Evolutionary conservation across 2,888 invertebrate genomes (phyloP), one percentile per base, ranked within the genome.

Genomic region (Andrena camellia): DNA sequence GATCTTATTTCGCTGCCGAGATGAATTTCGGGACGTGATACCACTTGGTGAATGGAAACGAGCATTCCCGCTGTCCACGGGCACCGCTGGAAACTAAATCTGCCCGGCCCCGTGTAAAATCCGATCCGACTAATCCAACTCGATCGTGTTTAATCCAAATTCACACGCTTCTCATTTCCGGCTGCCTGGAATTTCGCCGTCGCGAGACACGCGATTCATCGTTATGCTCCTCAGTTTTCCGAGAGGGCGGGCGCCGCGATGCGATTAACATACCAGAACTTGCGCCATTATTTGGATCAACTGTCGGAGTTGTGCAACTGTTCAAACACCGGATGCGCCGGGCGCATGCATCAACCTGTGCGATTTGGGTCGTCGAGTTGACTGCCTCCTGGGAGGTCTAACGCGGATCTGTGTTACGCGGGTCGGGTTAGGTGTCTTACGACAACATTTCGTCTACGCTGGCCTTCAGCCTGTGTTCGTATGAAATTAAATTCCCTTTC

Each of bases 221-320:
- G 82, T 74, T 83, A 73, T 70, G 60, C 77, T 70, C 33, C 70
- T 68, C 67, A 74, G 69, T 83, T 83, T 67, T 84, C 66, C 68
- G 66, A 76, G 60, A 72, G 75, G 57, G 50, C 59, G 64, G 42
- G 50, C 35, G 26, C 59, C 33, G 54, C 70, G 63, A 73, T 78
- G 48, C 82, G 78, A 82, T 83, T 83, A 83, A 78, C 82, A 83
- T 83, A 81, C 82, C 82, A 74, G 73, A 83, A 83, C 67, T 82
- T 78, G 69, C 62, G 48, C 64, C 66, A 66, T 83, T 81, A 77
- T 73, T 81, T 59, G 63, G 57, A 78, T 82, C 71, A 82, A 74
- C 74, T 59, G 57, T 67, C 78, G 33, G 29, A 69, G 62, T 57
- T 74, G 54, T 60, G 59, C 63, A 62, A 63, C 64, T 35, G 81